phyloP scores from a whole-genome alignment of 2,113 vertebrate species.

The Harpagus bidentatus region DNA sequence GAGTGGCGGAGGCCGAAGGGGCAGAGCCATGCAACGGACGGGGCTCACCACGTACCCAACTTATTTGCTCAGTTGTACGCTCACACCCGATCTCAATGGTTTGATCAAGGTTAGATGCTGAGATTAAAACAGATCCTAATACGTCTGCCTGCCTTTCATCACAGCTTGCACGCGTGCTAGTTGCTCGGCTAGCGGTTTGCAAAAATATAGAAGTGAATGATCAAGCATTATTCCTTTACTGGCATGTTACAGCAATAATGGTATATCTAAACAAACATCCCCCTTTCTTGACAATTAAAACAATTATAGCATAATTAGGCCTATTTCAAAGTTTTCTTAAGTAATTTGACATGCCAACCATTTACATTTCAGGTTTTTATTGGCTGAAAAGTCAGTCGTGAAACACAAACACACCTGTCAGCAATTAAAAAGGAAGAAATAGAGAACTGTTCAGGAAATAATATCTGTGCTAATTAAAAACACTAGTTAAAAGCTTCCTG shows the following conservation, averaged over 20 bases:
- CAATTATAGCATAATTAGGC: constrained; percentile 75
- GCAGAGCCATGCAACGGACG: not conserved
- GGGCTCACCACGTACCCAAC: not conserved
- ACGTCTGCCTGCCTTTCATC: constrained; percentile 9
- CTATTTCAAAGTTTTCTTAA: constrained; percentile 83
- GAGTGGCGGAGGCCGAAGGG: not conserved
- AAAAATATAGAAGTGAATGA: not conserved
- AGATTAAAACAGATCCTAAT: constrained; percentile 20
- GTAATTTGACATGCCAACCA: constrained; percentile 79
- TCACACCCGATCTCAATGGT: not conserved
- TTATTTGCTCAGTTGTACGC: accelerated
- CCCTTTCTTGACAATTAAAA: constrained; percentile 63
- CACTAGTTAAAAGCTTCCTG: constrained; percentile 99
- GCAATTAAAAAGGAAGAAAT: constrained; percentile 93
- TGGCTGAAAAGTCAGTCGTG: constrained; percentile 80
- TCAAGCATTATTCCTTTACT: constrained; percentile 9
- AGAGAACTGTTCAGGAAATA: constrained; percentile 93
- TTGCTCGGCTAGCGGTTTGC: not conserved
- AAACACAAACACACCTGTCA: constrained; percentile 93
- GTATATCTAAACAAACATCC: constrained; percentile 19
- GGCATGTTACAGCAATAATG: constrained; percentile 10
- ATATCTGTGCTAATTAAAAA: constrained; percentile 97
- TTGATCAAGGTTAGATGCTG: constrained; percentile 13
- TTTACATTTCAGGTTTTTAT: constrained; percentile 81
- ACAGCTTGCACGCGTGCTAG: not conserved